phyloP scores from a whole-genome alignment of 2,113 vertebrate species.

The Centropus unirufus region DNA sequence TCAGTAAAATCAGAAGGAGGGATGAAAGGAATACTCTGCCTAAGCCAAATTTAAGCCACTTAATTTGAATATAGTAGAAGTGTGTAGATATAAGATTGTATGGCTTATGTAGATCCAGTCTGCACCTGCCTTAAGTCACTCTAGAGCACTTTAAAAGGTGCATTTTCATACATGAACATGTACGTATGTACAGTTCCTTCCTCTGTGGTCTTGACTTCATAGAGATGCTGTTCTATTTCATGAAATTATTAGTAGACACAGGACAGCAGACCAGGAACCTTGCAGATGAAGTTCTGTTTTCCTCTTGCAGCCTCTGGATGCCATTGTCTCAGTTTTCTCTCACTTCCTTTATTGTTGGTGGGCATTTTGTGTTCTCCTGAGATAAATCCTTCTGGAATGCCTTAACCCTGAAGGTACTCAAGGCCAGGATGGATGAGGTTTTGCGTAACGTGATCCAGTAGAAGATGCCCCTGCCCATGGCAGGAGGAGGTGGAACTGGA shows the following conservation, averaged over 20 bases:
- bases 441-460: no score
- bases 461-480: no score
- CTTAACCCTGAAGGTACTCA: no score
- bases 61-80: neutral
- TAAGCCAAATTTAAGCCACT: neutral
- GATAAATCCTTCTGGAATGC: neutral
- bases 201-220: neutral
- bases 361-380: neutral
- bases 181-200: neutral
- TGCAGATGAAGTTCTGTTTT: neutral
- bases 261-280: neutral
- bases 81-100: neutral
- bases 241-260: neutral
- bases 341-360: neutral
- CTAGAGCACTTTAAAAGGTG: neutral
- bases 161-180: rapidly evolving
- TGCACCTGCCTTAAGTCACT: neutral
- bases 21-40: neutral
- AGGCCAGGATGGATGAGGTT: no score
- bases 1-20: neutral
- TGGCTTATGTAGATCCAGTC: neutral
- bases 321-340: neutral
- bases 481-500: no score
- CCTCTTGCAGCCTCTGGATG: neutral
- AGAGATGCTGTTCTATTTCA: neutral